These are phyloP conservation scores for Tachypleus tridentatus DNA, from an alignment of 1,140 invertebrate species.

Conservation along the genomic window DNA sequence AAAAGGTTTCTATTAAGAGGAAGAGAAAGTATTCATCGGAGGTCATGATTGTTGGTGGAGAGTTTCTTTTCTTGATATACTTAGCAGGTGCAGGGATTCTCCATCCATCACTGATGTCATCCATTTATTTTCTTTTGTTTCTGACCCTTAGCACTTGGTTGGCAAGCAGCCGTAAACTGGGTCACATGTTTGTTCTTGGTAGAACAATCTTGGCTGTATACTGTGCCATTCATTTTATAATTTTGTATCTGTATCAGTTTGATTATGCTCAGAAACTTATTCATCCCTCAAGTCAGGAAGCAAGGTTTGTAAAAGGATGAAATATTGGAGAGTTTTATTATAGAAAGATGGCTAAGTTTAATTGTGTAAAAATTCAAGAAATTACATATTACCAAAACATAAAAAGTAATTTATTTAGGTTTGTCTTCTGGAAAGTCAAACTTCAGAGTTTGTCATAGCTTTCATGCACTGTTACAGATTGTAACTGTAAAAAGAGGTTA, in stretches of 20 bases:
- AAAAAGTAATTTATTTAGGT: too few relatives aligned
- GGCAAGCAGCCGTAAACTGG: conserved; percentile 55
- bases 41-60: conserved; percentile 21
- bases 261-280: conserved; percentile 63
- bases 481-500: too few relatives aligned
- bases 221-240: conserved; percentile 57
- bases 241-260: conserved; percentile 75
- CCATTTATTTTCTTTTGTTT: conserved; percentile 49
- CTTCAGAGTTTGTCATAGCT: too few relatives aligned
- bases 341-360: too few relatives aligned
- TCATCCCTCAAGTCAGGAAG: conserved; percentile 35
- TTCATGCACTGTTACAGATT: too few relatives aligned
- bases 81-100: conserved; percentile 58
- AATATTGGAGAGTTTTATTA: too few relatives aligned
- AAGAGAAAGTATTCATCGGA: conserved; percentile 13
- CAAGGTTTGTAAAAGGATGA: conserved; percentile 36
- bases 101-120: conserved; percentile 33
- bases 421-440: too few relatives aligned
- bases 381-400: too few relatives aligned
- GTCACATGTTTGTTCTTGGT: conserved; percentile 49
- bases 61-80: conserved; percentile 30
- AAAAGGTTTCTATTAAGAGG: background rate
- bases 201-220: conserved; percentile 49
- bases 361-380: too few relatives aligned
- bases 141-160: conserved; percentile 73